A percentile compares a stretch with the other conserved stretches of the same genome.
phyloP scores from a whole-genome alignment of 53 echinoderm and acorn worm species.

The Echinarachnius parma region DNA sequence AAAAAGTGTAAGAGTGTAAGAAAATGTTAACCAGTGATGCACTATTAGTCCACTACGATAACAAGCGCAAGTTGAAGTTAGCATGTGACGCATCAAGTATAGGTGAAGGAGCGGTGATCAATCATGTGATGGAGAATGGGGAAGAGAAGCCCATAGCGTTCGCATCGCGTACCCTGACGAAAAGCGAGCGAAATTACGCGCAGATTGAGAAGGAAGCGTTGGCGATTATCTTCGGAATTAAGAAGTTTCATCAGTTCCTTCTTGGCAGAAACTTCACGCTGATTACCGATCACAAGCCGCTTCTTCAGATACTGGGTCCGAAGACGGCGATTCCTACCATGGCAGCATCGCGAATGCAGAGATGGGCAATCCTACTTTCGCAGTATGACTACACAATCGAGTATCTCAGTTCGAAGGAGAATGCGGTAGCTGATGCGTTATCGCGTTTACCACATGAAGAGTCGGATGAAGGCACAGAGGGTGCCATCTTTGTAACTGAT shows the following conservation, averaged over 20 bases:
- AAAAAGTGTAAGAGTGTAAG: no score
- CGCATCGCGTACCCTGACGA: slow-evolving; percentile 50
- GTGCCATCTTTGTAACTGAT: no score
- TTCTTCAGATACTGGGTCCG: slow-evolving; percentile 39
- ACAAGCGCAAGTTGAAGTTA: no score
- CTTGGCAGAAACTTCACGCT: slow-evolving; percentile 51
- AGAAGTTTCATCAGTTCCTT: slow-evolving; percentile 56
- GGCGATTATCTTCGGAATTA: slow-evolving; percentile 48
- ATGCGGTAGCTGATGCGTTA: no score
- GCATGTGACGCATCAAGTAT: no score
- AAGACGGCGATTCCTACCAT: slow-evolving; percentile 35
- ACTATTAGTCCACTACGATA: no score
- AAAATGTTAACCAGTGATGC: no score
- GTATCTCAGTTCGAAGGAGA: no score
- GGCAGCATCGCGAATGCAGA: slow-evolving; percentile 44
- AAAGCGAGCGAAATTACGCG: slow-evolving; percentile 53
- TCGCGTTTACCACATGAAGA: no score
- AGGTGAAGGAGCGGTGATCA: slow-evolving; percentile 53
- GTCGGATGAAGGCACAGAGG: no score
- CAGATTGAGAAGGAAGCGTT: slow-evolving; percentile 62
- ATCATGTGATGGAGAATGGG: slow-evolving; percentile 53
- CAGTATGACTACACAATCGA: slow-evolving; percentile 42
- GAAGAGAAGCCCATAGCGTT: slow-evolving; percentile 51
- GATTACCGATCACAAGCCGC: slow-evolving; percentile 46
- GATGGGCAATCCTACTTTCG: slow-evolving; percentile 46